These are phyloP conservation scores for Steatocranus sp. DNA, from an alignment of 2,797 vertebrate species.

Conservation along the genomic window DNA sequence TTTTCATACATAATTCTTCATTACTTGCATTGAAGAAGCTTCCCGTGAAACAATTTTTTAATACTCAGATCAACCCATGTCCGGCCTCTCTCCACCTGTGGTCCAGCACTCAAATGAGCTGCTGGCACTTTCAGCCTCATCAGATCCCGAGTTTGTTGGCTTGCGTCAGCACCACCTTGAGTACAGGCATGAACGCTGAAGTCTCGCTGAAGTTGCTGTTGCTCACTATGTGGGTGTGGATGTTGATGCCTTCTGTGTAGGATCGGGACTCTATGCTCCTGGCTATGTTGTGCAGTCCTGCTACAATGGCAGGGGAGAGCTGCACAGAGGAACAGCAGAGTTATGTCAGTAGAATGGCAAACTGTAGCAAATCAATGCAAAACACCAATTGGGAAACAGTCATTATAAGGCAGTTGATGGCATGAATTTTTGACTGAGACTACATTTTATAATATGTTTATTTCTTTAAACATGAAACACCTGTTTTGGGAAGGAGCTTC, in stretches of 20 bases:
- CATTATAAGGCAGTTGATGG: neutral
- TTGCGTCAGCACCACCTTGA: slow-evolving; percentile 96
- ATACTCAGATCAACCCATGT: neutral
- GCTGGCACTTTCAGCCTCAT: neutral
- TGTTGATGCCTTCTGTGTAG: slow-evolving; percentile 87
- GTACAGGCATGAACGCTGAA: slow-evolving; percentile 96
- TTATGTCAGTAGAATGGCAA: neutral
- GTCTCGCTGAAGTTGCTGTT: slow-evolving; percentile 99
- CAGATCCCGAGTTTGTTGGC: slow-evolving; percentile 92
- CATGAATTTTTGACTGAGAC: neutral
- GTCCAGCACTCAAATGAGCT: neutral
- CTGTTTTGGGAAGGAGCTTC: neutral
- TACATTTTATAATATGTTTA: neutral
- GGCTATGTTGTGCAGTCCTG: slow-evolving; percentile 90
- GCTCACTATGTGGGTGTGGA: slow-evolving; percentile 96
- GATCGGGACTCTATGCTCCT: slow-evolving; percentile 84
- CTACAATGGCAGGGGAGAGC: slow-evolving; percentile 90
- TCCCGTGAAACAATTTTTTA: neutral
- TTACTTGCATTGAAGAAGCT: neutral
- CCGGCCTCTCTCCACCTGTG: neutral
- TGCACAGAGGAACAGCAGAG: slow-evolving; percentile 41
- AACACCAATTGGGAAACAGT: neutral
- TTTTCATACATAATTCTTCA: neutral
- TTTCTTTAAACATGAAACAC: neutral
- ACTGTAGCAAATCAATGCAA: neutral